Percentiles rank a stretch among this genome's conserved stretches.
Conservation (phyloP, 2,888 invertebrate genomes). For the Drosophila borborema region DNA sequence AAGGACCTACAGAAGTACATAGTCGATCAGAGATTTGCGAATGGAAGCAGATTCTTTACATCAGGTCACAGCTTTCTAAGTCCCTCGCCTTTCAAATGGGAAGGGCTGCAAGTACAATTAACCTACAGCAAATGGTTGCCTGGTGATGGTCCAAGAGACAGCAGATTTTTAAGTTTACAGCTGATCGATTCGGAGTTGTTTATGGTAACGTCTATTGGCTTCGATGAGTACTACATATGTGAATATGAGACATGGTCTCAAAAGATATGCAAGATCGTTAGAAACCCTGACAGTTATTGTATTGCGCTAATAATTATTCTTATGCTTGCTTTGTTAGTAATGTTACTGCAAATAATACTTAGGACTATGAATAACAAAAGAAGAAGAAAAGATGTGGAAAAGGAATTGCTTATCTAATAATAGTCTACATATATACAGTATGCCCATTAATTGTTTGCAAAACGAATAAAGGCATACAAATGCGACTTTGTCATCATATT, state of each 20-base stretch:
- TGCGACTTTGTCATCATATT: too few species aligned
- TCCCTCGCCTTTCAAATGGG: conserved; percentile 34
- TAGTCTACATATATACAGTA: too few species aligned
- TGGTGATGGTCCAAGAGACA: neutral
- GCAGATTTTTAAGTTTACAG: conserved; percentile 37
- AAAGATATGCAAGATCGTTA: neutral
- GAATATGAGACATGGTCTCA: conserved; percentile 11
- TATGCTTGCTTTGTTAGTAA: neutral
- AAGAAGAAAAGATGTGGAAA: too few species aligned
- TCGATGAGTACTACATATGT: conserved; percentile 55
- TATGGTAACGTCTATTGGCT: conserved; percentile 37
- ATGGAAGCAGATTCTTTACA: conserved; percentile 55
- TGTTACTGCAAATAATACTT: neutral
- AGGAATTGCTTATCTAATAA: too few species aligned
- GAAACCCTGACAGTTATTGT: neutral
- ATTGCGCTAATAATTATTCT: neutral
- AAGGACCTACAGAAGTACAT: conserved; percentile 29
- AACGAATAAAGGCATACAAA: too few species aligned
- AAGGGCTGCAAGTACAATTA: neutral
- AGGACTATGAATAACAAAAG: too few species aligned
- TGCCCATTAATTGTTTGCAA: too few species aligned
- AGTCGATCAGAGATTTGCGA: conserved; percentile 17
- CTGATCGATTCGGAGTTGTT: conserved; percentile 33
- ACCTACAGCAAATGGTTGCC: conserved; percentile 44
- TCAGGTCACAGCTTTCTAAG: conserved; percentile 45